Conservation (phyloP, 1,140 invertebrate species). For the Drosophila prosaltans region DNA sequence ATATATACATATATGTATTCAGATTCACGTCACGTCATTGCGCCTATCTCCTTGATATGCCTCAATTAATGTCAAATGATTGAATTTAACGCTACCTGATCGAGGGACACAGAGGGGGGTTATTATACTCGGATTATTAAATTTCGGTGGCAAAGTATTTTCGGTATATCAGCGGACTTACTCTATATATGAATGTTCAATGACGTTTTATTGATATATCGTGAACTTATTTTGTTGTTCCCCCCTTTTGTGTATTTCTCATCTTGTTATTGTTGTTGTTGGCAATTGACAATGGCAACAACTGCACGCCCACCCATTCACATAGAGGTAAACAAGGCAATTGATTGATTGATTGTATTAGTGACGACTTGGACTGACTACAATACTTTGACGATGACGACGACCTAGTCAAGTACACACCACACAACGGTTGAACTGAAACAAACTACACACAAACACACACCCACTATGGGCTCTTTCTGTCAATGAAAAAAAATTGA, state of each 20-base stretch:
- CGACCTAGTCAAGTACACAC: conserved; percentile 65
- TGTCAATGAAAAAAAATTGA: not conserved
- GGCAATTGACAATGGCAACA: conserved; percentile 67
- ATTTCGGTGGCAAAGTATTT: conserved; percentile 29
- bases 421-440: not conserved
- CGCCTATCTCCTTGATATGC: conserved; percentile 50
- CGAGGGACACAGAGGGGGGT: not conserved
- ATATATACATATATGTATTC: not conserved
- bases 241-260: not conserved
- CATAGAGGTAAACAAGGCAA: conserved; percentile 60
- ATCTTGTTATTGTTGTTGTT: not conserved
- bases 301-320: conserved; percentile 48
- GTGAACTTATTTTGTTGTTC: conserved; percentile 56
- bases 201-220: conserved; percentile 55
- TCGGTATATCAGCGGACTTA: not conserved
- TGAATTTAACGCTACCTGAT: conserved; percentile 4
- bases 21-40: conserved; percentile 41
- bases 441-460: not conserved
- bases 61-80: conserved; percentile 59
- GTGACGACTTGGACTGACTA: conserved; percentile 14
- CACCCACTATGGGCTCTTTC: not conserved
- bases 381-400: conserved; percentile 28
- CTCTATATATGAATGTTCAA: conserved; percentile 63
- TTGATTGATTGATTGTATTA: conserved; percentile 61
- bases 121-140: conserved; percentile 12